Evolutionary conservation across 2,113 vertebrate species (phyloP), one percentile per base, ranked within the genome.

Genomic region (Pangasianodon gigas): DNA sequence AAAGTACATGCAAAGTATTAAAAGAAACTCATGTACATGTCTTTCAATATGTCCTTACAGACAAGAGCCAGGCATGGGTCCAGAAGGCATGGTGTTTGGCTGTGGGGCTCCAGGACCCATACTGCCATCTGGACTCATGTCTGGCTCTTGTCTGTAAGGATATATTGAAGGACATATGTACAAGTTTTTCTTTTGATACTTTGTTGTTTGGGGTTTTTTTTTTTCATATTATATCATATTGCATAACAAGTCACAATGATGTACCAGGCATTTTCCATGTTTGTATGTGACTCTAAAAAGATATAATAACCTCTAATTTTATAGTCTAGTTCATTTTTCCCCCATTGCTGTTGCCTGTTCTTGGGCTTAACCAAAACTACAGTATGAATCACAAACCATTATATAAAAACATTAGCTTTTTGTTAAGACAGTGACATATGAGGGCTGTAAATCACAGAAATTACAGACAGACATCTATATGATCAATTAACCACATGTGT

Each of bases 71-170:
- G 97, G 97, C 89, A 95, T 99, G 92, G 97, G 97, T 54, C 96
- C 96, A 93, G 98, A 97, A 95, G 98, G 97, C 96, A 98, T 97
- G 95, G 99, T 96, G 96, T 97, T 98, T 74, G 97, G 95, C 93
- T 99, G 97, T 0, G 97, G 94, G 14, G 96, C 96, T 88, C 96
- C 97, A 1, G 96, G 96, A 44, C 96, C 97, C 93, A 99, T 96
- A 91, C 89, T 96, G 91, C 97, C 97, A 81, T 99, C 98, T 0
- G 98, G 97, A 54, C 97, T 97, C 92, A 99, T 95, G 89, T 97
- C 97, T 4, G 98, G 95, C 91, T 99, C 98, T 86, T 96, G 97
- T 95, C 98, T 99, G 91, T 37, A 83, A 4, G 5, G 26, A 88
- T 89, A 81, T 75, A 88, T 16, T 80, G 24, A 41, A 58, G 52